Evolutionary conservation across 2,113 vertebrate species (phyloP).

Genomic region (Rafetus swinhoei): DNA sequence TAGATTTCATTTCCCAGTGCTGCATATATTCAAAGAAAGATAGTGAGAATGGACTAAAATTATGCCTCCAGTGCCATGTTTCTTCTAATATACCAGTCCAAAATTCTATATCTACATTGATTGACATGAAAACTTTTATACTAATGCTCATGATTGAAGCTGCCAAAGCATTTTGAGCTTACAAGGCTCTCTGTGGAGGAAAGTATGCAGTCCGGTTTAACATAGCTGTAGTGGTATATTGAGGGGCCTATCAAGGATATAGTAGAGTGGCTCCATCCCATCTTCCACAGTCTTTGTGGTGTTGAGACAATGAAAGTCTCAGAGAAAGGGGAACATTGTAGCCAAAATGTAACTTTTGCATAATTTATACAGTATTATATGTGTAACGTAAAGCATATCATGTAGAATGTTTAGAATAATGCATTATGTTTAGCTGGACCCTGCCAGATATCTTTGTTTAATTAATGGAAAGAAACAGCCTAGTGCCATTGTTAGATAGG

Average conservation of each 20-base stretch:
- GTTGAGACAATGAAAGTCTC: background rate
- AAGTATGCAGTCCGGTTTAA: background rate
- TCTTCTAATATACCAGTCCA: background rate
- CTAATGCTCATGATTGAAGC: background rate
- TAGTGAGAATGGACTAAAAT: background rate
- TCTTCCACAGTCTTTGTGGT: background rate
- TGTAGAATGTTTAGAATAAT: too few relatives aligned
- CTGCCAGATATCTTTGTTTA: too few relatives aligned
- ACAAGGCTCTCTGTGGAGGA: background rate
- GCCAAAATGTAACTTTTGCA: too few relatives aligned
- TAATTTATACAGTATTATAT: too few relatives aligned
- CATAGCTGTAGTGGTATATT: background rate
- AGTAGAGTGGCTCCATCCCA: background rate
- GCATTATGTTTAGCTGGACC: too few relatives aligned
- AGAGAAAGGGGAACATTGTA: background rate
- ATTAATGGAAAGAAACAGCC: too few relatives aligned
- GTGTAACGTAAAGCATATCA: too few relatives aligned
- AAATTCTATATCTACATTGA: background rate
- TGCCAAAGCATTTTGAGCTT: background rate
- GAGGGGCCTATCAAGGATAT: background rate
- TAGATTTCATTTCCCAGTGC: background rate
- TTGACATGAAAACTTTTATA: background rate
- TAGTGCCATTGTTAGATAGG: too few relatives aligned
- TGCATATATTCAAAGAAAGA: background rate
- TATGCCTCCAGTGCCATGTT: background rate